Percentiles rank a stretch among this genome's conserved stretches.
Evolutionary conservation across 2,888 invertebrate species (phyloP).

Genomic region (Uropetala carovei): DNA sequence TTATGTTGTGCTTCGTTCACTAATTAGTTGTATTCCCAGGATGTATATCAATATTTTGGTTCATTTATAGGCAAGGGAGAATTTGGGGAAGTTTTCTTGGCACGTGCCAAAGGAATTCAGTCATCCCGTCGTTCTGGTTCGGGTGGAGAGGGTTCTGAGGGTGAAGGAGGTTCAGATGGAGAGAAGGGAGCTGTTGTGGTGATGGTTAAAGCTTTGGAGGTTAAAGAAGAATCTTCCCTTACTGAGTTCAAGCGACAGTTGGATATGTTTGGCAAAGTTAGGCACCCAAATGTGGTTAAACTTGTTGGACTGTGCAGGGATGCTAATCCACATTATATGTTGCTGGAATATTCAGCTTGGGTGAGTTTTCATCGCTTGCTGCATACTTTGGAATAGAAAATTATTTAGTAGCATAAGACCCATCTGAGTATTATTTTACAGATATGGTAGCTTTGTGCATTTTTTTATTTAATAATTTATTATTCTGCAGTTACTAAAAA

Average conservation of each 20-base stretch:
- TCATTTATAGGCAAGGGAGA: constrained; percentile 86
- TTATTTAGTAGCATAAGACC: too few relatives aligned
- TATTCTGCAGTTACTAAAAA: too few relatives aligned
- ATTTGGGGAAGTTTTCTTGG: constrained; percentile 93
- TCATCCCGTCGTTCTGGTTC: constrained; percentile 70
- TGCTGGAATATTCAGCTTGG: constrained; percentile 96
- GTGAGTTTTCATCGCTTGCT: constrained; percentile 75
- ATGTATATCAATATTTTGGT: not conserved
- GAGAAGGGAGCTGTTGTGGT: constrained; percentile 75
- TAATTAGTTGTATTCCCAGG: not conserved
- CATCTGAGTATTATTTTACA: not conserved
- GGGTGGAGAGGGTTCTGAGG: constrained; percentile 74
- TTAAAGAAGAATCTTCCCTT: constrained; percentile 86
- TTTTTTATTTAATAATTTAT: not conserved
- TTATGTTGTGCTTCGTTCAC: not conserved
- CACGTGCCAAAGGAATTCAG: constrained; percentile 78
- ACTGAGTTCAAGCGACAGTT: constrained; percentile 93
- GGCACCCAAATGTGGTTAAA: constrained; percentile 88
- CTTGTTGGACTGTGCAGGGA: constrained; percentile 90
- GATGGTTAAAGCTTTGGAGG: constrained; percentile 87
- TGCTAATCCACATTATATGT: constrained; percentile 90
- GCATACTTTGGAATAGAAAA: not conserved
- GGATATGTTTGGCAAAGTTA: constrained; percentile 89
- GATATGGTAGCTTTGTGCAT: not conserved
- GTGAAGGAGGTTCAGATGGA: constrained; percentile 40